Percentiles rank a stretch among this genome's conserved stretches.
Conservation (phyloP, 2,888 invertebrate genomes). For the Anthrax anthrax region DNA sequence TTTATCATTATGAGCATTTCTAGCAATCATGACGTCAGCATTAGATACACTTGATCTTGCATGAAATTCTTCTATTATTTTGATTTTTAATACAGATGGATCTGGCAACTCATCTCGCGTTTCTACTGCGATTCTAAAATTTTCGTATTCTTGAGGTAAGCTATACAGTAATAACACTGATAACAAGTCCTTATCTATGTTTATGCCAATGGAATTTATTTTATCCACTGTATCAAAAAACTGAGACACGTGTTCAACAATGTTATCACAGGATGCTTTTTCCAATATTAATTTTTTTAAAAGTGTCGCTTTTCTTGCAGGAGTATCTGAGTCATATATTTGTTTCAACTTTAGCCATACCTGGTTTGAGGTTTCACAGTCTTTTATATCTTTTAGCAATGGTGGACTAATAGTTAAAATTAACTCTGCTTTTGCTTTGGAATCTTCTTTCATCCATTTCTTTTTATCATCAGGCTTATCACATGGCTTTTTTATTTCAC, state of each 20-base stretch:
- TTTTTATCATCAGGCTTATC: no score
- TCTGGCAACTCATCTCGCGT: background rate
- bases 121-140: background rate
- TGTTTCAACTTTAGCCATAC: no score
- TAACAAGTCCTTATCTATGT: background rate
- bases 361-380: no score
- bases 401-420: no score
- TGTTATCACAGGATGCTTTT: background rate
- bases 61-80: no score
- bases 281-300: background rate
- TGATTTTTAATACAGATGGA: background rate
- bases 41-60: no score
- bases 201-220: background rate
- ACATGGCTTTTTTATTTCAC: background rate
- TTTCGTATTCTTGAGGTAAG: background rate
- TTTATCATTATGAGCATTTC: no score
- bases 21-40: no score
- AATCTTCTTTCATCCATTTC: no score
- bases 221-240: background rate
- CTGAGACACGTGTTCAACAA: background rate
- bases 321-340: background rate
- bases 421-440: no score
- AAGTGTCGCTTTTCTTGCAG: background rate
- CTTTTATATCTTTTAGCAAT: no score
- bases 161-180: background rate